Percentiles rank a stretch among this genome's conserved stretches.
Evolutionary conservation across 2,113 vertebrate species (phyloP).

Genomic region (Vidua macroura): DNA sequence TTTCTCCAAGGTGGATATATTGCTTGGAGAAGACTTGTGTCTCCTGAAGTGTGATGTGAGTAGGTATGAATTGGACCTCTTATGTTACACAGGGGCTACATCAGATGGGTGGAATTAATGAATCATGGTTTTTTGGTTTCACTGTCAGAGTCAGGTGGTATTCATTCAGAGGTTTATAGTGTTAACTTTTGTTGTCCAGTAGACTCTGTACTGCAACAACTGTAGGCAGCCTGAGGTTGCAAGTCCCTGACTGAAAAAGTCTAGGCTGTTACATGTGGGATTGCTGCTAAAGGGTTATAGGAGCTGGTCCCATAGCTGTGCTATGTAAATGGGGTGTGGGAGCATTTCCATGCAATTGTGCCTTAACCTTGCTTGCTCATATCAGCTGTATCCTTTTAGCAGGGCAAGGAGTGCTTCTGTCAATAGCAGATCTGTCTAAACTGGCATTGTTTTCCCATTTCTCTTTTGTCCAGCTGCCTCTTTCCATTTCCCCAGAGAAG

Average conservation of each 20-base stretch:
- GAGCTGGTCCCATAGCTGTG: neutral
- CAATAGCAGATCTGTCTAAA: neutral
- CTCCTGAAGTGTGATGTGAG: neutral
- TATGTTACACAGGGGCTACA: neutral
- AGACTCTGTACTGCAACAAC: neutral
- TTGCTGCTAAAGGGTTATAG: neutral
- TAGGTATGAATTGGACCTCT: neutral
- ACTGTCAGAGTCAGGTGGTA: neutral
- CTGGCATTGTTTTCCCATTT: neutral
- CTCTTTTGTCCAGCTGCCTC: neutral
- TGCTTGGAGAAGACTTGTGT: neutral
- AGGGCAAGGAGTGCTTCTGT: neutral
- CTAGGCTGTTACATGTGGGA: neutral
- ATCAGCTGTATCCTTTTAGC: neutral
- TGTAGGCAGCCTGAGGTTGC: neutral
- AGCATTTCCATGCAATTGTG: neutral
- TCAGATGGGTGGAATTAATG: neutral
- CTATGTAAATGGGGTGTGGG: neutral
- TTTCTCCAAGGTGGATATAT: neutral
- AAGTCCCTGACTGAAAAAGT: neutral
- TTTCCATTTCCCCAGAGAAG: neutral
- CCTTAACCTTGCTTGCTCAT: neutral
- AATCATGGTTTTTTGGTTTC: neutral
- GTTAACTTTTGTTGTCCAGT: neutral
- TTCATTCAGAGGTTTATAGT: neutral